Evolutionary conservation across 2,113 vertebrate genomes (phyloP), one percentile per base, ranked within the genome.

Genomic region (Syngnathus floridae): DNA sequence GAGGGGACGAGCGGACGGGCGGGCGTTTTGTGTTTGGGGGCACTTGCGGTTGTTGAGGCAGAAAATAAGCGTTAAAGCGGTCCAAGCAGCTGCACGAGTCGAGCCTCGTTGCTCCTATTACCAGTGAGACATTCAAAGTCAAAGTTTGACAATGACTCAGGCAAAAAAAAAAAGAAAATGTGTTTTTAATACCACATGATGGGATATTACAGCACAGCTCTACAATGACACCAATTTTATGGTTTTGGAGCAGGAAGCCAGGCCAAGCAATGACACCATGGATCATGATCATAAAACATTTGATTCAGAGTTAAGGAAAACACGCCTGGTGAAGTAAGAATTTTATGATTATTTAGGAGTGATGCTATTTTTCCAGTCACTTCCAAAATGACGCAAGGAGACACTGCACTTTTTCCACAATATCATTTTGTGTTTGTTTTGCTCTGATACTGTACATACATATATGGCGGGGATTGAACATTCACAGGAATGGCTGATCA

Each of bases 281-380:
- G 43, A 61, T 61, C 22, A 43, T 22, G n/a, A 61, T 43, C 59
- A 40, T 61, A 61, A 61, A 61, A 61, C 40, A 61, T 45, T 61
- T 13, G 21, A 61, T 43, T 61, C 21, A 16, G 21, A 14, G 59
- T 61, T 14, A 43, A 12, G 4, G 41, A 61, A 41, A 61, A 43
- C 19, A 43, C 40, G 22, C 1, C 54, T 35, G 54, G 26, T 56
- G 54, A 31, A 56, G 54, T 35, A 16, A 56, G 54, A 35, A 35
- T 2, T 56, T 56, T 16, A 35, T 35, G 26, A 31, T 56, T 35
- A 35, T 56, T 31, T 56, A 35, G 3, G 58, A 61, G 40, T 61
- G 58, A 43, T 61, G 58, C n/a, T 3, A n/a, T 61, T 61, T 61
- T 61, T 61, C 21, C 59, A 61, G 40, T 8, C 40, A 8, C 12